phyloP scores from a whole-genome alignment of 2,113 vertebrate species.

The zebrafish (Danio rerio) region GRCz12tu NC_133197.1:18826501-18827000 shows the following conservation, averaged over 20 bases:
- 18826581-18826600: constrained; percentile 13
- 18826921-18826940: neutral
- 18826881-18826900: neutral
- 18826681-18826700: constrained; percentile 32
- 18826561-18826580: neutral
- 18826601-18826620: constrained; percentile 18
- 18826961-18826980: neutral
- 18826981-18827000: neutral
- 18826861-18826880: neutral
- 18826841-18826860: neutral
- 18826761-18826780: constrained; percentile 34
- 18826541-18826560: neutral
- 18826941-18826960: neutral
- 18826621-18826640: neutral
- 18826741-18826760: constrained; percentile 51
- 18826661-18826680: constrained; percentile 15
- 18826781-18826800: neutral
- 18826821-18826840: neutral
- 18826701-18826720: constrained; percentile 19
- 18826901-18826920: neutral
- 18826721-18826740: constrained; percentile 36
- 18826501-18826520: neutral
- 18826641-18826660: neutral
- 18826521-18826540: neutral
- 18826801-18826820: too few species aligned